These are phyloP conservation scores for Leptopterna dolabrata DNA, from an alignment of 2,888 invertebrate species.

Conservation along the genomic window DNA sequence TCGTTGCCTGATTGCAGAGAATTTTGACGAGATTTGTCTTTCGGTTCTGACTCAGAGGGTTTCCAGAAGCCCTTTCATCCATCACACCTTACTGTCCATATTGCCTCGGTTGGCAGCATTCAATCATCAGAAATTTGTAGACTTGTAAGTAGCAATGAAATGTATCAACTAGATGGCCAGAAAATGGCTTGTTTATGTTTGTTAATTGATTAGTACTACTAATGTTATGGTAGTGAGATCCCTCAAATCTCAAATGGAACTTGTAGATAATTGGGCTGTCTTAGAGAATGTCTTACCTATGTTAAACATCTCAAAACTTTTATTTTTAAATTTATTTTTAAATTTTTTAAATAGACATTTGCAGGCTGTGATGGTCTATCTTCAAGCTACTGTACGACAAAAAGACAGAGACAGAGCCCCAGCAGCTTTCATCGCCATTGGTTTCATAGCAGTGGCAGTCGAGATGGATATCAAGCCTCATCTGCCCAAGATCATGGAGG, in stretches of 20 bases:
- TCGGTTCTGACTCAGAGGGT: conserved; percentile 83
- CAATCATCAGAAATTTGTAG: conserved; percentile 82
- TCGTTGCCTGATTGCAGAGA: conserved; percentile 81
- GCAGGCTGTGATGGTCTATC: conserved; percentile 79
- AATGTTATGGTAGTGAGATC: too few relatives aligned
- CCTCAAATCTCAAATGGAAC: too few relatives aligned
- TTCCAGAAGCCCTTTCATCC: conserved; percentile 81
- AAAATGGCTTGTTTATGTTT: too few relatives aligned
- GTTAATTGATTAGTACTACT: too few relatives aligned
- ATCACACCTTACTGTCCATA: conserved; percentile 86
- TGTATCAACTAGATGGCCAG: too few relatives aligned
- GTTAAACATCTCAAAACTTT: too few relatives aligned
- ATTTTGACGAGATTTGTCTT: conserved; percentile 82
- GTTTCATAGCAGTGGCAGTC: conserved; percentile 90
- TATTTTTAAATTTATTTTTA: too few relatives aligned
- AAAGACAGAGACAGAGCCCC: conserved; percentile 84
- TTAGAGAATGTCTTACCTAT: too few relatives aligned
- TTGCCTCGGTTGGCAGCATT: conserved; percentile 95
- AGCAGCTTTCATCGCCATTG: conserved; percentile 89
- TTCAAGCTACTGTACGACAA: conserved; percentile 80
- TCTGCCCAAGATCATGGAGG: conserved; percentile 86
- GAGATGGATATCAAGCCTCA: conserved; percentile 83
- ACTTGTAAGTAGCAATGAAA: conserved; percentile 69
- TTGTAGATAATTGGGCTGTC: too few relatives aligned
- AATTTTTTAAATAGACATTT: too few relatives aligned